phyloP scores from a whole-genome alignment of 2,113 vertebrate genomes.

The Hemichromis elongatus region DNA sequence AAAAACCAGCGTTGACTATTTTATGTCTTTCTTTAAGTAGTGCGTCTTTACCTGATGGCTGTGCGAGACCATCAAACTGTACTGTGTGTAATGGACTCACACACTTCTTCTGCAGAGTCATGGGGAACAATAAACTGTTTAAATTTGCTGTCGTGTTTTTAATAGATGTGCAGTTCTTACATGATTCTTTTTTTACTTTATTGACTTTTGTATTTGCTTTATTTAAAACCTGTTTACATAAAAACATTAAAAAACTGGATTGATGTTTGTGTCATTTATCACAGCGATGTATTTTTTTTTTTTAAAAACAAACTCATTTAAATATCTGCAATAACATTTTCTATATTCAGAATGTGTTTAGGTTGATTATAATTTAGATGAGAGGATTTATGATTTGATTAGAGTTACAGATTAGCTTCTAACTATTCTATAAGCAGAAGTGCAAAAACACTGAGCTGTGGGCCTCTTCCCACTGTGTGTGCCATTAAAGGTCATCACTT shows the following conservation, averaged over 20 bases:
- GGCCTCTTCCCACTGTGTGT: neutral
- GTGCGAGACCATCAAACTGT: neutral
- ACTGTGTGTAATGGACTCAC: neutral
- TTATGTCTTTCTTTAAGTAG: neutral
- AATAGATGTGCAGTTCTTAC: neutral
- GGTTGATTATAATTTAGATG: neutral
- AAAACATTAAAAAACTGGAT: neutral
- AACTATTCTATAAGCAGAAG: neutral
- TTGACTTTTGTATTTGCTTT: neutral
- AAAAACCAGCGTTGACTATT: neutral
- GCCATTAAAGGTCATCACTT: neutral
- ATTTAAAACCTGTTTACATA: constrained; percentile 26
- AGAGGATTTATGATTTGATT: neutral
- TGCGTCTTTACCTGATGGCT: neutral
- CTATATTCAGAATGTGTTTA: neutral
- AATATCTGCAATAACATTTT: neutral
- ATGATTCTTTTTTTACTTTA: neutral
- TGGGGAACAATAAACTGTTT: neutral
- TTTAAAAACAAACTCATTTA: neutral
- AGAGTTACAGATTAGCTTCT: neutral
- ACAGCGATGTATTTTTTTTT: neutral
- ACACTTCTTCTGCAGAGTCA: neutral
- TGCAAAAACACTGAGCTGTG: neutral
- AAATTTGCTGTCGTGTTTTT: neutral
- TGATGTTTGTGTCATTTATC: neutral